These are phyloP conservation scores for Cantharis rustica DNA, from an alignment of 2,888 invertebrate species.

Conservation along the genomic window DNA sequence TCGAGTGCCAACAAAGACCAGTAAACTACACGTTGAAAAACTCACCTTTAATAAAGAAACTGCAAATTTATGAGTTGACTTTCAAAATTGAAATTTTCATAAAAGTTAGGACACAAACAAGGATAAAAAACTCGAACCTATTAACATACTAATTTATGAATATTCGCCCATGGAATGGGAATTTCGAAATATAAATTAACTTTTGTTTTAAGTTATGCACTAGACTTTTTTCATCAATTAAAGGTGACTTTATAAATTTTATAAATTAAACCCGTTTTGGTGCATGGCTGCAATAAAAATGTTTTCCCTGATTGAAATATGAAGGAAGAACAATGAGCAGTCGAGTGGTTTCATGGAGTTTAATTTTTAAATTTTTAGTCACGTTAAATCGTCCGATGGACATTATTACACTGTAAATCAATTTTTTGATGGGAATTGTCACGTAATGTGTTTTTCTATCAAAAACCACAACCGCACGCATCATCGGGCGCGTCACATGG, in stretches of 20 bases:
- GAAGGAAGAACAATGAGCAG: background rate
- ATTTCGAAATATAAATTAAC: background rate
- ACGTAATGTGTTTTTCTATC: slow-evolving; percentile 25
- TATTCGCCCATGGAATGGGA: background rate
- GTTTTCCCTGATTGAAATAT: background rate
- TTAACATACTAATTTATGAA: background rate
- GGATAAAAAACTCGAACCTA: background rate
- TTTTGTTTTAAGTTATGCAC: slow-evolving; percentile 1
- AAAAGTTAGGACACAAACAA: background rate
- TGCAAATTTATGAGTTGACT: background rate
- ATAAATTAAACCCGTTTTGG: background rate
- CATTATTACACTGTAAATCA: background rate
- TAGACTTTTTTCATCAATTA: background rate
- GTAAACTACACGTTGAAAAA: background rate
- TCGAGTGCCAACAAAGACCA: background rate
- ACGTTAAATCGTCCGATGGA: slow-evolving; percentile 12
- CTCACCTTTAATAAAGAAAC: background rate
- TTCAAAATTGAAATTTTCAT: slow-evolving; percentile 1
- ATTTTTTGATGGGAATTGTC: slow-evolving; percentile 3
- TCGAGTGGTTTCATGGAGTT: background rate
- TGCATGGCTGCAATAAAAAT: too few species aligned
- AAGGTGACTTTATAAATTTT: background rate
- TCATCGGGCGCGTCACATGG: slow-evolving; percentile 29
- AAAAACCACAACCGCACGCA: slow-evolving; percentile 31
- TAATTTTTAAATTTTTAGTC: slow-evolving; percentile 17